Conservation (phyloP, 1,140 invertebrate genomes). For the Drosophila eugracilis region DNA sequence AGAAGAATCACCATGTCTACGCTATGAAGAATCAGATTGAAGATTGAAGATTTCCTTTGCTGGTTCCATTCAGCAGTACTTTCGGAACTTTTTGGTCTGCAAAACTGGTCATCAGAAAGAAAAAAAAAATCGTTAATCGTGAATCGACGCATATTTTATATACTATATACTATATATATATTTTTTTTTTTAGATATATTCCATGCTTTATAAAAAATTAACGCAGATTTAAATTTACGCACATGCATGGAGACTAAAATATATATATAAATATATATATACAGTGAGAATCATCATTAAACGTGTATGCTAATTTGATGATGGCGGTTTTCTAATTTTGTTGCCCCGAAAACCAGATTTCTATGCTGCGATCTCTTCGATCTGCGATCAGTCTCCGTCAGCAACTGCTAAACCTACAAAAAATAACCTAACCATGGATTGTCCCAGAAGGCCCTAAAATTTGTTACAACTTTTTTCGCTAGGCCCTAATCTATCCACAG, state of each 20-base stretch:
- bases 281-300: slow-evolving; percentile 59
- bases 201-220: slow-evolving; percentile 76
- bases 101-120: slow-evolving; percentile 55
- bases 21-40: slow-evolving; percentile 24
- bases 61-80: slow-evolving; percentile 30
- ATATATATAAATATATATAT: neutral
- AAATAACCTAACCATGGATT: too few relatives aligned
- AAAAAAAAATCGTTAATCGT: slow-evolving; percentile 45
- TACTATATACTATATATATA: slow-evolving; percentile 39
- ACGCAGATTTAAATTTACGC: slow-evolving; percentile 59
- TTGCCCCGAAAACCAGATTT: slow-evolving; percentile 68
- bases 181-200: slow-evolving; percentile 43
- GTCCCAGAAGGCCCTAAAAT: slow-evolving; percentile 24
- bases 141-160: slow-evolving; percentile 49
- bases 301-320: slow-evolving; percentile 82
- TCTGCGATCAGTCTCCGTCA: slow-evolving; percentile 24
- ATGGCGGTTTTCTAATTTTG: slow-evolving; percentile 79
- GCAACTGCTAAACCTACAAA: slow-evolving; percentile 27
- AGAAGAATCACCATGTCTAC: slow-evolving; percentile 24
- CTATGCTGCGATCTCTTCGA: slow-evolving; percentile 21
- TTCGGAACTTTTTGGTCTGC: neutral
- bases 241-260: slow-evolving; percentile 32
- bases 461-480: slow-evolving; percentile 27
- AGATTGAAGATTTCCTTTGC: too few relatives aligned
- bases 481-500: neutral